Percentiles rank a stretch among this genome's conserved stretches.
phyloP scores from a whole-genome alignment of 2,888 invertebrate genomes.

The Drosophila flavopinicola region DNA sequence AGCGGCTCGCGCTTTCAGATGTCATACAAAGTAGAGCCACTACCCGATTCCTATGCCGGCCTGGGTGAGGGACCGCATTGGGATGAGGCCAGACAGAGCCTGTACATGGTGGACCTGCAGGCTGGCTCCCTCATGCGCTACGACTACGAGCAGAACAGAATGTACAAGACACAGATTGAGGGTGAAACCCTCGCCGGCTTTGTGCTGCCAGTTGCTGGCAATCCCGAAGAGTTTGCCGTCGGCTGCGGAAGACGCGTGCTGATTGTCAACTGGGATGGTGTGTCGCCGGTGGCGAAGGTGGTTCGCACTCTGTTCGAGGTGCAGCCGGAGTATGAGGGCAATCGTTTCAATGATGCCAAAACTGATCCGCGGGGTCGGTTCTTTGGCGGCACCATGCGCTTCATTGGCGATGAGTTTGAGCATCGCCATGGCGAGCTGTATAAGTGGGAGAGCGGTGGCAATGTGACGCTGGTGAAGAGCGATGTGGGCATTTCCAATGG shows the following conservation, averaged over 20 bases:
- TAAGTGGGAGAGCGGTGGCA: constrained; percentile 73
- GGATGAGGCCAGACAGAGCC: constrained; percentile 86
- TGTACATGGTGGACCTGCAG: constrained; percentile 88
- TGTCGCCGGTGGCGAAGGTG: constrained; percentile 85
- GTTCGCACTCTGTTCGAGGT: constrained; percentile 86
- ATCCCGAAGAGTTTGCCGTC: constrained; percentile 87
- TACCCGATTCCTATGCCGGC: constrained; percentile 81
- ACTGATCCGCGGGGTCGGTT: constrained; percentile 90
- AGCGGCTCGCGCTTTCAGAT: no score
- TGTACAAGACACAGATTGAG: constrained; percentile 86
- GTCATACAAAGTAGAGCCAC: constrained; percentile 83
- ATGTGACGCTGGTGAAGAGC: constrained; percentile 69
- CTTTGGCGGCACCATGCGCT: constrained; percentile 87
- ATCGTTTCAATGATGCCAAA: constrained; percentile 92
- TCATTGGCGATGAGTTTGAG: constrained; percentile 79
- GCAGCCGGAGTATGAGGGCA: constrained; percentile 84
- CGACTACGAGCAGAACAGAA: constrained; percentile 84
- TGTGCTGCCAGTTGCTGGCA: constrained; percentile 88
- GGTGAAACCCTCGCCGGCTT: constrained; percentile 85
- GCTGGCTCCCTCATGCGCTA: constrained; percentile 81
- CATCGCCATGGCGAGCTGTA: constrained; percentile 83
- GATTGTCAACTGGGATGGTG: constrained; percentile 88
- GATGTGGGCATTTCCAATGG: constrained; percentile 90
- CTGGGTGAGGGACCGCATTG: constrained; percentile 91
- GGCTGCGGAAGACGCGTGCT: constrained; percentile 87